A percentile compares a stretch with the other conserved stretches of the same genome.
Evolutionary conservation across 2,888 invertebrate species (phyloP).

Genomic region (Tiliacea aurago): DNA sequence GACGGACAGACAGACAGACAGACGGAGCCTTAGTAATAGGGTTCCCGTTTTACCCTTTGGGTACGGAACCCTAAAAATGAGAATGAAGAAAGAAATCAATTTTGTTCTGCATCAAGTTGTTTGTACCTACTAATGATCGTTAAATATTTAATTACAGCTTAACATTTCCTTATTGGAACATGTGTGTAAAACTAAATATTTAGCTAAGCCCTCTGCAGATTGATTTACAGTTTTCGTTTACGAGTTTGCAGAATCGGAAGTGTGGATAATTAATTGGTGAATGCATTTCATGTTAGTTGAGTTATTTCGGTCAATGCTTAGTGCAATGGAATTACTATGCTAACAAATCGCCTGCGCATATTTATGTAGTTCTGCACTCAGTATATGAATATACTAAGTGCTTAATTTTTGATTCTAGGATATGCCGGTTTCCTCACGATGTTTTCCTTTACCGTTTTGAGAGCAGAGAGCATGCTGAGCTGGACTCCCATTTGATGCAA

Average conservation of each 20-base stretch:
- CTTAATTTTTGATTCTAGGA: too few relatives aligned
- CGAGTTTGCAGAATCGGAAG: conserved; percentile 53
- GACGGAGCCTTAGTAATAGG: too few relatives aligned
- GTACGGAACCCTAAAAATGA: too few relatives aligned
- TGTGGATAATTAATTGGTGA: conserved; percentile 45
- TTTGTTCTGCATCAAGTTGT: neutral
- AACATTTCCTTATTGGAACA: conserved; percentile 49
- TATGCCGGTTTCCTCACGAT: too few relatives aligned
- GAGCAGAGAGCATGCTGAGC: too few relatives aligned
- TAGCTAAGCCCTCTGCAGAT: conserved; percentile 30
- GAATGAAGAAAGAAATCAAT: neutral
- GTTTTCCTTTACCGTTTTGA: too few relatives aligned
- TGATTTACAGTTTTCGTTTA: conserved; percentile 54
- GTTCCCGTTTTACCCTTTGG: too few relatives aligned
- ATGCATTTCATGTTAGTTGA: conserved; percentile 37
- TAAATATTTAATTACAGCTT: conserved; percentile 14
- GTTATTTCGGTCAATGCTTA: conserved; percentile 34
- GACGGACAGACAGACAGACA: too few relatives aligned
- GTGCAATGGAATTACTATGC: neutral
- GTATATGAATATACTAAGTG: too few relatives aligned
- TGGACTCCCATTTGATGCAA: too few relatives aligned
- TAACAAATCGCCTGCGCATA: neutral
- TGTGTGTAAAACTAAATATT: conserved; percentile 53
- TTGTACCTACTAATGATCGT: conserved; percentile 2
- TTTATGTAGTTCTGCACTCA: too few relatives aligned